A percentile compares a stretch with the other conserved stretches of the same genome.
phyloP scores from a whole-genome alignment of 2,888 invertebrate genomes.

The Geotrupes spiniger region DNA sequence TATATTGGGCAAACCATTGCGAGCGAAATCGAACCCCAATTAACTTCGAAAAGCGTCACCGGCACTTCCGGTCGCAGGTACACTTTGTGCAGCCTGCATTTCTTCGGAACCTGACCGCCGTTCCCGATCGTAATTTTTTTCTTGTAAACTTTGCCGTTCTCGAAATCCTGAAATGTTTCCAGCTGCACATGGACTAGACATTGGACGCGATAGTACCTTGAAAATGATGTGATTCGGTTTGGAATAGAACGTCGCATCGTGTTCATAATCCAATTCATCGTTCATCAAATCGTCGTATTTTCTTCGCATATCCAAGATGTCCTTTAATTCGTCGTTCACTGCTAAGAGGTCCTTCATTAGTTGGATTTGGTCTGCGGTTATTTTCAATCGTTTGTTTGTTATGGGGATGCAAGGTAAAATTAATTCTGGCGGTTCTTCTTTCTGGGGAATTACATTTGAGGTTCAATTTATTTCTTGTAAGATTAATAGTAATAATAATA shows the following conservation, averaged over 20 bases:
- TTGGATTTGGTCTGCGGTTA: constrained; percentile 8
- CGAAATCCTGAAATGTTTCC: constrained; percentile 24
- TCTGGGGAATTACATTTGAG: not conserved
- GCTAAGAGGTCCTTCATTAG: constrained; percentile 13
- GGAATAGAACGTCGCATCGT: constrained; percentile 15
- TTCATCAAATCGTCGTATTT: constrained; percentile 4
- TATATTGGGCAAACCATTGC: not conserved
- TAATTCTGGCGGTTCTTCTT: constrained; percentile 6
- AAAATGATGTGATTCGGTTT: constrained; percentile 15
- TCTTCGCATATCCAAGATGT: constrained; percentile 7
- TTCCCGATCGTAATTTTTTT: constrained; percentile 21
- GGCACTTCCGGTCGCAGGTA: constrained; percentile 8
- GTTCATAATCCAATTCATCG: constrained; percentile 14
- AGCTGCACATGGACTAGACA: not conserved
- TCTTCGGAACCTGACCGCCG: constrained; percentile 18
- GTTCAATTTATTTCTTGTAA: not conserved
- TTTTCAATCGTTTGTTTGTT: constrained; percentile 19
- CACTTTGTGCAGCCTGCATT: constrained; percentile 18
- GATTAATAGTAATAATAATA: not conserved
- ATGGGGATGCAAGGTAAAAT: constrained; percentile 24
- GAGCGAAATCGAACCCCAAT: no score
- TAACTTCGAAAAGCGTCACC: not conserved
- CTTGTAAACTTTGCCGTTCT: constrained; percentile 21
- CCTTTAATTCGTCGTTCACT: constrained; percentile 12
- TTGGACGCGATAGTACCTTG: constrained; percentile 10